Evolutionary conservation across 2,888 invertebrate species (phyloP).

Genomic region (Drosophila vallismaia): DNA sequence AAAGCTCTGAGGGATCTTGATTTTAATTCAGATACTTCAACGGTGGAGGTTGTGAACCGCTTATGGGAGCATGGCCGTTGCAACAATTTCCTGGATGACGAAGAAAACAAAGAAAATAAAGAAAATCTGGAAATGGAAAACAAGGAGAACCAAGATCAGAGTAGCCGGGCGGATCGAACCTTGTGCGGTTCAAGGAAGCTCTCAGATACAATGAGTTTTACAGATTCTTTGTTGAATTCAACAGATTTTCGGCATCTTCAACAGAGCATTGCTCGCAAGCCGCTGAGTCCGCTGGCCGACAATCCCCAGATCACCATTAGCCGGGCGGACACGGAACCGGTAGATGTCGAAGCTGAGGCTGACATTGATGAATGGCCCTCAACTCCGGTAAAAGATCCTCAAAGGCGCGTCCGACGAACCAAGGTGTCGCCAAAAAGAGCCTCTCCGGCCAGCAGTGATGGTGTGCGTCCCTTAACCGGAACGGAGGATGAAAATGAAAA

Average conservation of each 20-base stretch:
- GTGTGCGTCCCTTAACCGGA: slow-evolving; percentile 43
- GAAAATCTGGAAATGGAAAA: slow-evolving; percentile 43
- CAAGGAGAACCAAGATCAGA: slow-evolving; percentile 63
- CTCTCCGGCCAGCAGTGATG: slow-evolving; percentile 61
- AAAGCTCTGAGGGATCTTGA: slow-evolving; percentile 79
- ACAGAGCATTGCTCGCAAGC: slow-evolving; percentile 65
- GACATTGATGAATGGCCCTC: slow-evolving; percentile 81
- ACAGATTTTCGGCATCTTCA: slow-evolving; percentile 74
- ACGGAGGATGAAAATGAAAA: slow-evolving; percentile 45
- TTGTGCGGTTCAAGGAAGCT: slow-evolving; percentile 52
- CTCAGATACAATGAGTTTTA: slow-evolving; percentile 81
- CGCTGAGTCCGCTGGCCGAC: slow-evolving; percentile 76
- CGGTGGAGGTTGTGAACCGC: slow-evolving; percentile 67
- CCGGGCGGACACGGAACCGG: slow-evolving; percentile 44
- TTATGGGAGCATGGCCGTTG: slow-evolving; percentile 54
- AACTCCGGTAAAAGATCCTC: slow-evolving; percentile 66
- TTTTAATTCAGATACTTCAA: slow-evolving; percentile 73
- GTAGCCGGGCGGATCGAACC: slow-evolving; percentile 43
- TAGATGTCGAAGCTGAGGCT: slow-evolving; percentile 64
- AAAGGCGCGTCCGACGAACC: slow-evolving; percentile 67
- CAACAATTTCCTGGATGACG: slow-evolving; percentile 4
- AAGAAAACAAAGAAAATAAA: slow-evolving; percentile 65
- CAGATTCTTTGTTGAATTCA: slow-evolving; percentile 79
- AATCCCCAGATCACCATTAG: slow-evolving; percentile 55
- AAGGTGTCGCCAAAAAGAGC: slow-evolving; percentile 64